Evolutionary conservation across 2,797 vertebrate genomes (phyloP), one percentile per base, ranked within the genome.

Genomic region (Danio tinwini): DNA sequence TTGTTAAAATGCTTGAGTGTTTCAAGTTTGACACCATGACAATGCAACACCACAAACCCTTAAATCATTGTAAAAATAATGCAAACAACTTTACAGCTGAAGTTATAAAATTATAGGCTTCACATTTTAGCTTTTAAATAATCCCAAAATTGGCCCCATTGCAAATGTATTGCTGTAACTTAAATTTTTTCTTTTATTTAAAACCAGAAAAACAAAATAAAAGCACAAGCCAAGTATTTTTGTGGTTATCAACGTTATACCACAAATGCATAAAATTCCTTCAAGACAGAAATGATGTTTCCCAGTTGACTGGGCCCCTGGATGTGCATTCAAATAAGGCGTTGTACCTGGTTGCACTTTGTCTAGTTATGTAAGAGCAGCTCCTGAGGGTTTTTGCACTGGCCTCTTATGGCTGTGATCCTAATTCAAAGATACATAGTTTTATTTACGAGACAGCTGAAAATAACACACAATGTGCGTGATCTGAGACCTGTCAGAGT

Each of bases 381-480:
- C 19, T 63, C 56, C 47, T 78, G 2, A 5, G 17, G 47, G 76
- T 73, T 73, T 81, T 52, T 45, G 37, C 21, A 47, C 52, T 62
- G 11, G 50, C 39, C 63, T 73, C 61, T 72, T 47, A 42, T 65
- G 29, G 52, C 14, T 81, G 45, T 83, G 79, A 83, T 69, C 0
- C 10, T 87, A 82, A 85, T 76, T 80, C 53, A 71, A 74, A 47
- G 19, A 71, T 82, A 76, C 39, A 29, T 47, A 47, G 72, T 61
- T 75, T 75, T 62, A 76, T 76, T 59, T 84, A 77, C 52, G 73
- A 78, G 49, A 81, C 75, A 14, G 37, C 61, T 78, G 58, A 74
- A 81, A 84, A 84, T 83, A 71, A 84, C 17, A 44, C 71, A 19
- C 65, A 67, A 80, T 76, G 70, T 40, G 44, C 40, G 21, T 64